Percentiles rank a stretch among this genome's conserved stretches.
phyloP scores from a whole-genome alignment of 1,140 invertebrate species.

The Sarcophaga peregrina region DNA sequence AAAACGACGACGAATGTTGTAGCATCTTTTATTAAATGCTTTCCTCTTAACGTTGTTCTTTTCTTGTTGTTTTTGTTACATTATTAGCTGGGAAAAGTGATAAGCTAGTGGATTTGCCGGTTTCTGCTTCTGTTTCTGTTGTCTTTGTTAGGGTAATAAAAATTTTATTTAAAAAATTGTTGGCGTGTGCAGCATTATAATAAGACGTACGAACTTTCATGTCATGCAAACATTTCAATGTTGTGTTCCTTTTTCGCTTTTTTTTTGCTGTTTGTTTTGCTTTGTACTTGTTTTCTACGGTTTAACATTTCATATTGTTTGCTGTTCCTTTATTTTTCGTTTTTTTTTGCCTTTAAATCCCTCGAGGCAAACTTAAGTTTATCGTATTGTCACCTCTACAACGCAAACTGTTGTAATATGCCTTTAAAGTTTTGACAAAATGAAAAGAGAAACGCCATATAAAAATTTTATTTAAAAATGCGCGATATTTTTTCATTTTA shows the following conservation, averaged over 20 bases:
- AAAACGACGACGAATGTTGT: no score
- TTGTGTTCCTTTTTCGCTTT: neutral
- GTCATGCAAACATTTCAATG: slow-evolving; percentile 12
- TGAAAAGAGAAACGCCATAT: neutral
- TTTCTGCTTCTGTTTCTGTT: no score
- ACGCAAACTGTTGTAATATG: neutral
- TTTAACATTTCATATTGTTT: neutral
- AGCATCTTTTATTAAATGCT: no score
- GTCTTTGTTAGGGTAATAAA: neutral
- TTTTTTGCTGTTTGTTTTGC: neutral
- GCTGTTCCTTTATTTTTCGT: neutral
- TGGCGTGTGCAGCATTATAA: slow-evolving; percentile 18
- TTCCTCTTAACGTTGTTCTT: no score
- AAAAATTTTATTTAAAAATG: neutral
- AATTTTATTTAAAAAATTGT: neutral
- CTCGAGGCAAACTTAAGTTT: neutral
- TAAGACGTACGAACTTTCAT: neutral
- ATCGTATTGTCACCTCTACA: slow-evolving; percentile 3
- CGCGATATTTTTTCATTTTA: no score
- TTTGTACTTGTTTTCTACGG: neutral
- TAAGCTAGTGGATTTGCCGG: no score
- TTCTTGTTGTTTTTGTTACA: no score
- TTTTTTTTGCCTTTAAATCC: slow-evolving; percentile 7
- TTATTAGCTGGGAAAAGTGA: no score
- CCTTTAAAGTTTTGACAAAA: neutral